phyloP scores from a whole-genome alignment of 1,140 invertebrate species.

The Drosophila lacertosa region DNA sequence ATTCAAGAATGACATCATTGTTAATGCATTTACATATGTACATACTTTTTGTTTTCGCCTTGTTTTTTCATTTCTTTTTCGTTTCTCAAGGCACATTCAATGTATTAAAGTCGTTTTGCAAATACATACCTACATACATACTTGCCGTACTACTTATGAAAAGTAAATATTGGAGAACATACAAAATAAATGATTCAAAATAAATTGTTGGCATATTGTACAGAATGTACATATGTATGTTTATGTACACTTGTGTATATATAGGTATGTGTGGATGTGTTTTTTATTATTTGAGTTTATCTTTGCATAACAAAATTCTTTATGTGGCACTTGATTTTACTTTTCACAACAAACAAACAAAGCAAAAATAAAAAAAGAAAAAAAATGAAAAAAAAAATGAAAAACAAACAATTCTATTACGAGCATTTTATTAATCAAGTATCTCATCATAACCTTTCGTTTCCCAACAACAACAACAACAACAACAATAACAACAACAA shows the following conservation, averaged over 20 bases:
- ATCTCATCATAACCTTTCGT: constrained; percentile 78
- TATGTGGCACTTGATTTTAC: constrained; percentile 60
- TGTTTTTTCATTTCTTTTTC: constrained; percentile 5
- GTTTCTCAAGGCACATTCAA: constrained; percentile 31
- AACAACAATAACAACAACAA: constrained; percentile 56
- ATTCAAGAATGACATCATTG: constrained; percentile 36
- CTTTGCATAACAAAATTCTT: constrained; percentile 62
- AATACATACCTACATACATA: constrained; percentile 22
- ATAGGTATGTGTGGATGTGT: constrained; percentile 43
- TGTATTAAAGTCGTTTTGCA: constrained; percentile 31
- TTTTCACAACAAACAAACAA: constrained; percentile 48
- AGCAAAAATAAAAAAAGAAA: constrained; percentile 23
- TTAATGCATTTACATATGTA: constrained; percentile 46
- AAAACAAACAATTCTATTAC: constrained; percentile 47
- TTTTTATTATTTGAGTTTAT: constrained; percentile 47
- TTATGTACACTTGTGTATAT: constrained; percentile 12
- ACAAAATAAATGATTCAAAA: neutral
- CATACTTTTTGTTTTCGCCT: constrained; percentile 29
- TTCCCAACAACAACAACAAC: constrained; percentile 71
- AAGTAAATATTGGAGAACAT: neutral
- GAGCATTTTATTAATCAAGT: constrained; percentile 74
- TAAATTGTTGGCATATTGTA: neutral
- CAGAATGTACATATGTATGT: neutral
- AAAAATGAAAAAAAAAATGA: constrained; percentile 23
- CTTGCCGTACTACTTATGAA: neutral